Percentiles rank a stretch among this genome's conserved stretches.
Conservation (phyloP, 2,113 vertebrate genomes). For the Toxotes jaculatrix region DNA sequence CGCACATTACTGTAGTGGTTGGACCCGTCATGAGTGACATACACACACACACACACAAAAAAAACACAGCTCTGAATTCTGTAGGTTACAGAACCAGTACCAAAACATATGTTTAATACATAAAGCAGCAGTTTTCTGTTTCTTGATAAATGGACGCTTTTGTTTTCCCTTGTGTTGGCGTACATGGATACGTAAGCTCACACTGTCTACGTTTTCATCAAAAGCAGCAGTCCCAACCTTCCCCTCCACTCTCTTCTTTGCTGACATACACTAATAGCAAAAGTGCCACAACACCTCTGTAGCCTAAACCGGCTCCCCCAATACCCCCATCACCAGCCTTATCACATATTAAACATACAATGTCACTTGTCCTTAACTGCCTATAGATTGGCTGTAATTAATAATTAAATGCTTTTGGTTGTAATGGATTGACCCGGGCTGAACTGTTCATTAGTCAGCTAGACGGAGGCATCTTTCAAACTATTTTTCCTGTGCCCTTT, state of each 20-base stretch:
- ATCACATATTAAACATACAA: constrained; percentile 91
- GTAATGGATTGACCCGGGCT: constrained; percentile 97
- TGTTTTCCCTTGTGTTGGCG: neutral
- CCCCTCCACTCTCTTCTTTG: constrained; percentile 50
- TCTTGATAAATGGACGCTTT: neutral
- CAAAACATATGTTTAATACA: neutral
- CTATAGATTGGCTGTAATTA: constrained; percentile 96
- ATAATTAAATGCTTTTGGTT: constrained; percentile 98
- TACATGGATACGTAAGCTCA: constrained; percentile 4
- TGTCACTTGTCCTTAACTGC: constrained; percentile 92
- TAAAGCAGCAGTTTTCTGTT: neutral
- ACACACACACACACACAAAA: constrained; percentile 55
- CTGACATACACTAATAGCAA: constrained; percentile 76
- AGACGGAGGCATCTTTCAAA: constrained; percentile 96
- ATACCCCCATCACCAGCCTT: constrained; percentile 41
- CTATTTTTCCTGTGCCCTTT: constrained; percentile 88
- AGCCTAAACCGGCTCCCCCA: constrained; percentile 26
- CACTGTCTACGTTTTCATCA: constrained; percentile 1
- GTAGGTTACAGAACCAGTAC: neutral
- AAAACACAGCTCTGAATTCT: constrained; percentile 22
- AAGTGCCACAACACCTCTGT: constrained; percentile 69
- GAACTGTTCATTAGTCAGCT: constrained; percentile 98
- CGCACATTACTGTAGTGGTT: constrained; percentile 72
- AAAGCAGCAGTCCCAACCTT: constrained; percentile 8
- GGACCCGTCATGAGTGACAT: constrained; percentile 64